Evolutionary conservation across 1,140 invertebrate genomes (phyloP).

Genomic region (Nasonia longicornis): DNA sequence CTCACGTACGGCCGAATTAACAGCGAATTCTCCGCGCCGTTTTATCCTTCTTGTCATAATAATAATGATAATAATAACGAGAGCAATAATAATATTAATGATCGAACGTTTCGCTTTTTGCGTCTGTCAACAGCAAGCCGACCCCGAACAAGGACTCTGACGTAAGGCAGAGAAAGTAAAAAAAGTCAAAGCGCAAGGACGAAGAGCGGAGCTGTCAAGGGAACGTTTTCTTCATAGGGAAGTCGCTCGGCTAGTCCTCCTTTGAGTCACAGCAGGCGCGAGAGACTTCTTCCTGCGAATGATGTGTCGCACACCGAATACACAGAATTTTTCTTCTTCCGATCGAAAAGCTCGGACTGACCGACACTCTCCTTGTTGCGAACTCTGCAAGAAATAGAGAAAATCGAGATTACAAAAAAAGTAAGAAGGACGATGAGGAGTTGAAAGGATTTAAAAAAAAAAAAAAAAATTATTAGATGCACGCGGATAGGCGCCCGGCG

Average conservation of each 20-base stretch:
- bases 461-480: conserved; percentile 22
- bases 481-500: conserved; percentile 13
- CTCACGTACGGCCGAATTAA: not conserved
- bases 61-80: not conserved
- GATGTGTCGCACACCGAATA: not conserved
- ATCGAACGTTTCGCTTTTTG: conserved; percentile 44
- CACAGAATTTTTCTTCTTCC: conserved; percentile 24
- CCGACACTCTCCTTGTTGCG: conserved; percentile 19
- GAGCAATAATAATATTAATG: not conserved
- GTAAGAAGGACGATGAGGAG: not conserved
- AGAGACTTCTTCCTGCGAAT: not conserved
- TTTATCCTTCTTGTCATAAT: too few relatives aligned
- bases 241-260: not conserved
- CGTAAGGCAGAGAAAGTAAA: conserved; percentile 70
- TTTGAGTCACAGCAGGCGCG: not conserved
- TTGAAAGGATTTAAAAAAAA: not conserved
- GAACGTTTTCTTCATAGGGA: not conserved
- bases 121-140: conserved; percentile 60
- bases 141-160: conserved; percentile 69
- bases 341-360: not conserved
- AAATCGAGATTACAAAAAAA: not conserved
- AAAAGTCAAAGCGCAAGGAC: conserved; percentile 49
- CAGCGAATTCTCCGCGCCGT: too few relatives aligned
- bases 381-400: not conserved
- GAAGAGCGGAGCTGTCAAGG: conserved; percentile 30